These are phyloP conservation scores for Erythrocercus mccallii DNA, from an alignment of 2,113 vertebrate species.

Conservation along the genomic window DNA sequence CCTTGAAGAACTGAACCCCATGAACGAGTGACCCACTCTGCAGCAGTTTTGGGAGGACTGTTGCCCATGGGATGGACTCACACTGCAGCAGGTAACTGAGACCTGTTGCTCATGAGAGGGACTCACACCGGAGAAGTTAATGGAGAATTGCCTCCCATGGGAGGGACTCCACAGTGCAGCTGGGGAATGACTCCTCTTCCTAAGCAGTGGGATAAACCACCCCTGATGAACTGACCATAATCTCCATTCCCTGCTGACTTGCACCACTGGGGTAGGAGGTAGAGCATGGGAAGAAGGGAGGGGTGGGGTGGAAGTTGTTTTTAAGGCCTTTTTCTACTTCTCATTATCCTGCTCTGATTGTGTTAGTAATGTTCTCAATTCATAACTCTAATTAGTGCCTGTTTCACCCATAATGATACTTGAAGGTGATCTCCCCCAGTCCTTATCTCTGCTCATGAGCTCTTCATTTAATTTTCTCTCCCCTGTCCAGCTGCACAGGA, in stretches of 20 bases:
- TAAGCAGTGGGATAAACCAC: background rate
- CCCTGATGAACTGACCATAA: background rate
- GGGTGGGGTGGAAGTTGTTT: background rate
- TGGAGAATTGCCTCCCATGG: background rate
- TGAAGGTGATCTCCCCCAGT: background rate
- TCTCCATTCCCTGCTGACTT: background rate
- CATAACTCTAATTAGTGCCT: background rate
- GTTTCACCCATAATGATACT: background rate
- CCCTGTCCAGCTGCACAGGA: background rate
- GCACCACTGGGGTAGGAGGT: background rate
- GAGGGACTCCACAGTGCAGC: fast-evolving
- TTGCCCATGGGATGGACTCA: fast-evolving
- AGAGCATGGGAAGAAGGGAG: background rate
- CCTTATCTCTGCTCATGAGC: background rate
- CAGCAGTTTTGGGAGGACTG: background rate
- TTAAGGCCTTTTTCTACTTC: background rate
- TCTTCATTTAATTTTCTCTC: background rate
- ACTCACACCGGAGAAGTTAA: background rate
- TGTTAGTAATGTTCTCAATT: no score
- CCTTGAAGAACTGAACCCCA: fast-evolving
- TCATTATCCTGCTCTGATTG: background rate
- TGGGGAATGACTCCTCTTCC: background rate
- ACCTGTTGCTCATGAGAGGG: fast-evolving
- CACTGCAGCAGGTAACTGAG: background rate
- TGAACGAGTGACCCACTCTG: fast-evolving